phyloP scores from a whole-genome alignment of 2,797 vertebrate species.

The Glossophaga mutica region DNA sequence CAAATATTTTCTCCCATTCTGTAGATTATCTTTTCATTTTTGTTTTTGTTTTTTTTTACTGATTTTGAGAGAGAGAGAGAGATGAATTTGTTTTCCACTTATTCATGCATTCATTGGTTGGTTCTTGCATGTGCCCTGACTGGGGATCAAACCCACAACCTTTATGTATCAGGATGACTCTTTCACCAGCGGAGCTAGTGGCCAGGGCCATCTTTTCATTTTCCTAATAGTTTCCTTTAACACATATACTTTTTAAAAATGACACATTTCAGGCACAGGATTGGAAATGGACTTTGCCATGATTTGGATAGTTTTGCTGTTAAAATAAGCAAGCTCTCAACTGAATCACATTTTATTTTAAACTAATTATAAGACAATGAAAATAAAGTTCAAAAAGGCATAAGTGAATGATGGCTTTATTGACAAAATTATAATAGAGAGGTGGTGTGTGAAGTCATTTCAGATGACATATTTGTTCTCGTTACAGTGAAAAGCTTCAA shows the following conservation, averaged over 20 bases:
- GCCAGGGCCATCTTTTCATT: not conserved
- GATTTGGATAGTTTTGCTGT: not conserved
- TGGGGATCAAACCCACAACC: not conserved
- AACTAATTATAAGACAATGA: slow-evolving; percentile 22
- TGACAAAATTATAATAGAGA: not conserved
- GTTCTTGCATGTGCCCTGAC: not conserved
- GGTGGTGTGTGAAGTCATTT: not conserved
- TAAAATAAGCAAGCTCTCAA: slow-evolving; percentile 1
- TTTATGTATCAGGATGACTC: not conserved
- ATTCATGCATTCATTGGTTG: not conserved
- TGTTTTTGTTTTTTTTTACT: not conserved
- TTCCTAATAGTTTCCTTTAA: not conserved
- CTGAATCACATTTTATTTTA: slow-evolving; percentile 17
- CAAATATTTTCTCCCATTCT: not conserved
- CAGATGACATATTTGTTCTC: slow-evolving; percentile 21
- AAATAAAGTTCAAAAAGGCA: slow-evolving; percentile 21
- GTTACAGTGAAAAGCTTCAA: not conserved
- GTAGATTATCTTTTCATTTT: not conserved
- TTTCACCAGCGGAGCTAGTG: not conserved
- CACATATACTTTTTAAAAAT: not conserved
- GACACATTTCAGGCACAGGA: not conserved
- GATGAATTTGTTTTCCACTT: not conserved
- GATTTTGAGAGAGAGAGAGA: not conserved
- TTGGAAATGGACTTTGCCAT: not conserved
- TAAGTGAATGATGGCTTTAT: slow-evolving; percentile 48